Conservation (phyloP, 2,797 vertebrate genomes). For the Eulemur albifrons region DNA sequence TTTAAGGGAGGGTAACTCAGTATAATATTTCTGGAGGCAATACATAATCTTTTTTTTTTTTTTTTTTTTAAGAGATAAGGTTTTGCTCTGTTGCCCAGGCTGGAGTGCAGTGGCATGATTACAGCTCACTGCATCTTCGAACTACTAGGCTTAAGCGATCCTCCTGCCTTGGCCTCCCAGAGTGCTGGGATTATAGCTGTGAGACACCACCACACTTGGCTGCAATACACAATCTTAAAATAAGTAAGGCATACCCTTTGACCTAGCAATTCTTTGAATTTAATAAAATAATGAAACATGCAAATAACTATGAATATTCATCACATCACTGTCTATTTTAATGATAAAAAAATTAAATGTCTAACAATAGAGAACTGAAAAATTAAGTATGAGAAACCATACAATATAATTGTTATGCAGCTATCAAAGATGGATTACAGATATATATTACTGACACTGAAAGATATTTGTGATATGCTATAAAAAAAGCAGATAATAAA, state of each 20-base stretch:
- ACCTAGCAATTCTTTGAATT: not conserved
- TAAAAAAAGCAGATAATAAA: not conserved
- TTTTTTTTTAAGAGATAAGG: too few species aligned
- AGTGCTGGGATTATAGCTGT: not conserved
- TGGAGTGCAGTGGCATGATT: not conserved
- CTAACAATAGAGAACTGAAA: not conserved
- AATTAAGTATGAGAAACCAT: not conserved
- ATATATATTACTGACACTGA: not conserved
- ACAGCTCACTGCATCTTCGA: not conserved
- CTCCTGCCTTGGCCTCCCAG: not conserved
- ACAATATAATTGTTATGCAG: not conserved
- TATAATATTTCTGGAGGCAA: not conserved
- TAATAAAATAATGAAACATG: not conserved
- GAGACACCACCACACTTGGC: not conserved
- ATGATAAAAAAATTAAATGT: not conserved
- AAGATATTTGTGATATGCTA: not conserved
- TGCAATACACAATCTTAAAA: not conserved
- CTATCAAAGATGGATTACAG: not conserved
- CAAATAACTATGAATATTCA: not conserved
- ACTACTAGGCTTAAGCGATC: not conserved
- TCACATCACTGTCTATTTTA: not conserved
- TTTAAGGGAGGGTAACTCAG: not conserved
- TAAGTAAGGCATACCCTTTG: not conserved
- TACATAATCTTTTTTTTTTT: not conserved
- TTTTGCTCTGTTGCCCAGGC: too few species aligned